phyloP scores from a whole-genome alignment of 37 sponge, comb jelly and placozoan genomes.

The Halisarca cf. caerulea region DNA sequence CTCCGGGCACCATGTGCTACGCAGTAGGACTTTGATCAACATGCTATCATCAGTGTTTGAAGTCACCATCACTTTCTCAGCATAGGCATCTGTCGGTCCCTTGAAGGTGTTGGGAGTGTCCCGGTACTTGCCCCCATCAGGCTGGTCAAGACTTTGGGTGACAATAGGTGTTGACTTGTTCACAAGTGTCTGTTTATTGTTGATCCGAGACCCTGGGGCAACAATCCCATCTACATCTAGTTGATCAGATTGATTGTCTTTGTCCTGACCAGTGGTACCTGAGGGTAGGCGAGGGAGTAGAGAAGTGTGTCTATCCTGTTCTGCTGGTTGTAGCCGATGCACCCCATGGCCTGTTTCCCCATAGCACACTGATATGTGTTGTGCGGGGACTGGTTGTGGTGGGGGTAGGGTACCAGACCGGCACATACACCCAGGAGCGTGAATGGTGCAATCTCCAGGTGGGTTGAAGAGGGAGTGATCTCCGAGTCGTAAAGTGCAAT shows the following conservation, averaged over 20 bases:
- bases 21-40: conserved; percentile 90
- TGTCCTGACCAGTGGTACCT: conserved; percentile 87
- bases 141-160: conserved; percentile 58
- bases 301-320: conserved; percentile 97
- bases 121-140: conserved; percentile 48
- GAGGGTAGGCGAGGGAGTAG: conserved; percentile 91
- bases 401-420: conserved; percentile 96
- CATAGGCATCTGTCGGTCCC: conserved; percentile 77
- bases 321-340: conserved; percentile 94
- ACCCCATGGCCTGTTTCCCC: conserved; percentile 99
- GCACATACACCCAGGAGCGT: conserved; percentile 99
- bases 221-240: conserved; percentile 88
- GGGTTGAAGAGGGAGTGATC: conserved; percentile 77
- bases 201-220: conserved; percentile 69
- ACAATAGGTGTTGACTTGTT: conserved; percentile 91
- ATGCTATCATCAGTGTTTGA: conserved; percentile 85
- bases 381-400: conserved; percentile 98
- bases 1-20: conserved; percentile 88
- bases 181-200: conserved; percentile 82
- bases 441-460: conserved; percentile 98
- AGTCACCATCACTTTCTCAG: conserved; percentile 89
- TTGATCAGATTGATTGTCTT: conserved; percentile 92
- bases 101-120: conserved; percentile 86
- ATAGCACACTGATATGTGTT: conserved; percentile 99
- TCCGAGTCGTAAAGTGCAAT: conserved; percentile 90